Percentiles rank a stretch among this genome's conserved stretches.
Conservation (phyloP, 2,797 vertebrate species). For the Hapalemur alaotrensis region DNA sequence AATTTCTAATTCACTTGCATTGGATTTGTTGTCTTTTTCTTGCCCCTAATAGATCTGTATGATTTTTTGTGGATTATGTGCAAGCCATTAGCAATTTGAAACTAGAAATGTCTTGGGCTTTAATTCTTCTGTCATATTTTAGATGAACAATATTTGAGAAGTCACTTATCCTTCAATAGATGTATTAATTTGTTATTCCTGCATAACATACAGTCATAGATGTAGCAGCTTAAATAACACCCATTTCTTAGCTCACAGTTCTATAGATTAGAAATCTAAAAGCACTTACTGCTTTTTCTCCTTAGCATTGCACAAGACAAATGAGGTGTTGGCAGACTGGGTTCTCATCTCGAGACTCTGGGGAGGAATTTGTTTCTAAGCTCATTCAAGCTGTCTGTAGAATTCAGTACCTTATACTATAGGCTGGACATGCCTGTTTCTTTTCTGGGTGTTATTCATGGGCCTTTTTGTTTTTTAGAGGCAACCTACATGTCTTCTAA, state of each 20-base stretch:
- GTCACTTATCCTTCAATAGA: background rate
- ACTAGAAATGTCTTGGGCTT: background rate
- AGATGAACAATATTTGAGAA: background rate
- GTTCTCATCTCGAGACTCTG: background rate
- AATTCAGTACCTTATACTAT: background rate
- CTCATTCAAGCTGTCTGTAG: background rate
- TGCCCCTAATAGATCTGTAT: background rate
- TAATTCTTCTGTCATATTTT: background rate
- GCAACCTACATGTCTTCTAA: background rate
- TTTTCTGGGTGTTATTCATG: background rate
- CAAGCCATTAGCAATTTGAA: background rate
- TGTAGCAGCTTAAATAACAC: background rate
- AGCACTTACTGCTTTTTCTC: background rate
- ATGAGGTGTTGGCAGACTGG: background rate
- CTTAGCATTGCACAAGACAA: background rate
- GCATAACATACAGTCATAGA: background rate
- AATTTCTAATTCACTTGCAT: background rate
- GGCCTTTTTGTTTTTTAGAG: background rate
- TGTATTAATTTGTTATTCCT: background rate
- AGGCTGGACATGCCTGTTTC: background rate
- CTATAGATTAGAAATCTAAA: background rate
- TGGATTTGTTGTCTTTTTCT: background rate
- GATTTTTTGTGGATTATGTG: background rate
- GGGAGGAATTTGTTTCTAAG: background rate
- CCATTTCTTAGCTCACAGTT: background rate